These are phyloP conservation scores for Corythoichthys intestinalis DNA, from an alignment of 2,113 vertebrate genomes.

Conservation along the genomic window DNA sequence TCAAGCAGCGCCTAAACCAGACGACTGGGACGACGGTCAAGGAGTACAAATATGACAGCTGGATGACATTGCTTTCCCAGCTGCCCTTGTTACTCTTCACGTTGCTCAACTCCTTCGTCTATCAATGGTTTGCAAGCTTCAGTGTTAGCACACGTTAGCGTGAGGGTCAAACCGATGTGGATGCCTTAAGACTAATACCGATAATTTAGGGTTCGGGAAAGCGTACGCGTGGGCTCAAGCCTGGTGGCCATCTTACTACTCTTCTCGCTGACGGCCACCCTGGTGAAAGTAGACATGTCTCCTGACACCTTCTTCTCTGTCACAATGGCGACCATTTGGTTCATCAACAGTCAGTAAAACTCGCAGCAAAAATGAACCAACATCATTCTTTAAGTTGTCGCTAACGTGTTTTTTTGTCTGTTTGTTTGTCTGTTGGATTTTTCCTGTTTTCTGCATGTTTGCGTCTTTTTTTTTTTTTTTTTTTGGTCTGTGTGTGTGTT, in stretches of 20 bases:
- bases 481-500: not conserved
- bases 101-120: constrained; percentile 86
- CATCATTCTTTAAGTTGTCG: not conserved
- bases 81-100: constrained; percentile 86
- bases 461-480: not conserved
- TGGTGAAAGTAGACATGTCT: constrained; percentile 78
- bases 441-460: not conserved
- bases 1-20: constrained; percentile 73
- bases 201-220: constrained; percentile 73
- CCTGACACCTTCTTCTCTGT: constrained; percentile 76
- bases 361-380: not conserved
- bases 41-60: constrained; percentile 84
- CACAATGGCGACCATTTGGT: constrained; percentile 85
- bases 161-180: not conserved
- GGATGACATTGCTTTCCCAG: constrained; percentile 86
- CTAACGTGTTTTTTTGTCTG: not conserved
- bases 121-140: constrained; percentile 73
- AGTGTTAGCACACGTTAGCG: not conserved
- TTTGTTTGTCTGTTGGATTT: not conserved
- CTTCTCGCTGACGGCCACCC: constrained; percentile 76
- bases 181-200: not conserved
- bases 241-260: constrained; percentile 76
- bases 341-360: constrained; percentile 82
- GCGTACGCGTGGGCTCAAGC: constrained; percentile 76
- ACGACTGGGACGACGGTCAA: constrained; percentile 20